Percentiles rank a stretch among this genome's conserved stretches.
Evolutionary conservation across 2,888 invertebrate genomes (phyloP).

Genomic region (Autographa pulchrina): DNA sequence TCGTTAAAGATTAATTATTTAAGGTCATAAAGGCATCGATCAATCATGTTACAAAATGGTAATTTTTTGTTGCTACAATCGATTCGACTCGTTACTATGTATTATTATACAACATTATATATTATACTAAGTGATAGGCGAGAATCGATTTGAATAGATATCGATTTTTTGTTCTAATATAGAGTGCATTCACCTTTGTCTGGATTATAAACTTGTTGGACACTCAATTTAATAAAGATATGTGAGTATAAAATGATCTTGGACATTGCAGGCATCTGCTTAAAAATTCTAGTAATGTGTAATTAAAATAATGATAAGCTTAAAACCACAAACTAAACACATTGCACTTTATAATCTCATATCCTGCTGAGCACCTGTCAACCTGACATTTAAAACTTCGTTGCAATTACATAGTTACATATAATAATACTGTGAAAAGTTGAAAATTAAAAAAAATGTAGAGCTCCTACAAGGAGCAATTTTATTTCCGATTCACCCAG

Average conservation of each 20-base stretch:
- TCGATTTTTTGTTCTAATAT: slow-evolving; percentile 35
- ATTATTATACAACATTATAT: slow-evolving; percentile 18
- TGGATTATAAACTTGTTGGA: slow-evolving; percentile 13
- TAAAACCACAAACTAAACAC: neutral
- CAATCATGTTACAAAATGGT: slow-evolving; percentile 9
- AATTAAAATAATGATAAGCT: slow-evolving; percentile 10
- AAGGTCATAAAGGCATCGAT: slow-evolving; percentile 15
- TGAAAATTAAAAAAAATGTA: too few relatives aligned
- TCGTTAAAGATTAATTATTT: slow-evolving; percentile 20
- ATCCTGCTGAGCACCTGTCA: slow-evolving; percentile 29
- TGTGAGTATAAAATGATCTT: neutral
- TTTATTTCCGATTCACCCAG: too few relatives aligned
- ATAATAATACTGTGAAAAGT: too few relatives aligned
- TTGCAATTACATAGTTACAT: neutral
- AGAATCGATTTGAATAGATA: slow-evolving; percentile 15
- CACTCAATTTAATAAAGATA: slow-evolving; percentile 6
- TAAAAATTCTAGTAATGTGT: neutral
- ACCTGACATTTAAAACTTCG: neutral
- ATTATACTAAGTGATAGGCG: slow-evolving; percentile 33
- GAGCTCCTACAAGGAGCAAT: too few relatives aligned
- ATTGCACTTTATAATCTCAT: slow-evolving; percentile 9
- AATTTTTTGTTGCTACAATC: slow-evolving; percentile 35
- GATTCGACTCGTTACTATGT: slow-evolving; percentile 28
- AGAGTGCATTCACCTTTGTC: slow-evolving; percentile 37
- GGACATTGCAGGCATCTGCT: neutral